phyloP scores from a whole-genome alignment of 1,140 invertebrate species.

The Diachasma alloeum region DNA sequence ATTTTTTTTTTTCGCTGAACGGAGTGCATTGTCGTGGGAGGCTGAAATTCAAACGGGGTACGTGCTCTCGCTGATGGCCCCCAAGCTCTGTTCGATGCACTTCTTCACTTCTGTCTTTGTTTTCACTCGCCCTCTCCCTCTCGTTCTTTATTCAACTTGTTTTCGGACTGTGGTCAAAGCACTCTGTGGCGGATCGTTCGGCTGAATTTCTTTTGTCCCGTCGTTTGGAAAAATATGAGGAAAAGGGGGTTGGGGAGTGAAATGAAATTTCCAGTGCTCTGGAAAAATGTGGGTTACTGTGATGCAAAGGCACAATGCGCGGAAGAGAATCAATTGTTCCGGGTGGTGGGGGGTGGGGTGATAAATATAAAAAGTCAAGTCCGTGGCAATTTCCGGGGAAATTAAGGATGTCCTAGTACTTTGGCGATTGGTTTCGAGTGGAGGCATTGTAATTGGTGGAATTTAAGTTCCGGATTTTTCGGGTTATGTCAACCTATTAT shows the following conservation, averaged over 20 bases:
- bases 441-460: too few relatives aligned
- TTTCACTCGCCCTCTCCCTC: not conserved
- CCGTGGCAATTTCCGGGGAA: too few relatives aligned
- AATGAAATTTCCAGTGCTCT: not conserved
- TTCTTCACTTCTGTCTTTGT: conserved; percentile 21
- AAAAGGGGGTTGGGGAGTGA: not conserved
- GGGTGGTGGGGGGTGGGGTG: too few relatives aligned
- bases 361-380: too few relatives aligned
- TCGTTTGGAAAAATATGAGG: conserved; percentile 12
- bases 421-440: too few relatives aligned
- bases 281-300: conserved; percentile 16
- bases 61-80: conserved; percentile 27
- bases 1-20: conserved; percentile 6
- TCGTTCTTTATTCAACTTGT: not conserved
- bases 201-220: conserved; percentile 14
- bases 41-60: conserved; percentile 54
- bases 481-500: too few relatives aligned
- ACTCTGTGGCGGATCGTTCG: not conserved
- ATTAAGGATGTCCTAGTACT: too few relatives aligned
- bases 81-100: conserved; percentile 29
- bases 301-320: not conserved
- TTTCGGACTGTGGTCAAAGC: conserved; percentile 20
- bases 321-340: too few relatives aligned
- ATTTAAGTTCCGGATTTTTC: too few relatives aligned
- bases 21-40: conserved; percentile 57